These are phyloP conservation scores for Scaptomyza polygonia DNA, from an alignment of 2,888 invertebrate genomes.

Conservation along the genomic window DNA sequence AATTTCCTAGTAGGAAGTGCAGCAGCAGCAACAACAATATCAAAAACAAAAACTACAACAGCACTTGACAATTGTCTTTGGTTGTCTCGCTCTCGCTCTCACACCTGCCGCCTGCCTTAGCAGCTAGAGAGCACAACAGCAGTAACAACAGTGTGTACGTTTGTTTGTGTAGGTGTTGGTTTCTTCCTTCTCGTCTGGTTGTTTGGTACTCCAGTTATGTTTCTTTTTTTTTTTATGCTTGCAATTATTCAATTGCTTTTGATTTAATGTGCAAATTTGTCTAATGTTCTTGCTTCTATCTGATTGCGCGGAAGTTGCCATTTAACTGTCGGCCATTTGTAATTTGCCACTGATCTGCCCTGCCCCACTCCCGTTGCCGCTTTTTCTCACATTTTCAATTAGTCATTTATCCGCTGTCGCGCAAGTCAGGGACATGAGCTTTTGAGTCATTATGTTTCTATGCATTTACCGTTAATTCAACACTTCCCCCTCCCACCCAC, in stretches of 20 bases:
- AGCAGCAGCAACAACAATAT: slow-evolving; percentile 37
- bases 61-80: slow-evolving; percentile 68
- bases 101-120: slow-evolving; percentile 46
- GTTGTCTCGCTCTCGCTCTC: slow-evolving; percentile 54
- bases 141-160: not conserved
- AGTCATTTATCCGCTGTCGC: slow-evolving; percentile 35
- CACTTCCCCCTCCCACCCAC: slow-evolving; percentile 45
- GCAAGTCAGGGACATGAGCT: slow-evolving; percentile 22
- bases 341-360: slow-evolving; percentile 67
- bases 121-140: slow-evolving; percentile 19
- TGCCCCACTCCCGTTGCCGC: slow-evolving; percentile 22
- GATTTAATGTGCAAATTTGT: slow-evolving; percentile 81
- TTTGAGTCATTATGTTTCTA: slow-evolving; percentile 38
- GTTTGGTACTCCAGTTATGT: slow-evolving; percentile 45
- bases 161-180: slow-evolving; percentile 37
- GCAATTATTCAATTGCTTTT: slow-evolving; percentile 80
- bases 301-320: slow-evolving; percentile 53
- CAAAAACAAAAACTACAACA: slow-evolving; percentile 20
- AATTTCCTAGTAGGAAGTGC: slow-evolving; percentile 78
- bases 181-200: slow-evolving; percentile 44
- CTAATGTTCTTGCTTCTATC: slow-evolving; percentile 57
- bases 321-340: slow-evolving; percentile 53
- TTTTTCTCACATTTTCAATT: slow-evolving; percentile 60
- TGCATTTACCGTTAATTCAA: slow-evolving; percentile 58
- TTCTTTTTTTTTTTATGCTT: slow-evolving; percentile 27